Evolutionary conservation across 2,113 vertebrate genomes (phyloP), one percentile per base, ranked within the genome.

Genomic region (Dromaius novaehollandiae): DNA sequence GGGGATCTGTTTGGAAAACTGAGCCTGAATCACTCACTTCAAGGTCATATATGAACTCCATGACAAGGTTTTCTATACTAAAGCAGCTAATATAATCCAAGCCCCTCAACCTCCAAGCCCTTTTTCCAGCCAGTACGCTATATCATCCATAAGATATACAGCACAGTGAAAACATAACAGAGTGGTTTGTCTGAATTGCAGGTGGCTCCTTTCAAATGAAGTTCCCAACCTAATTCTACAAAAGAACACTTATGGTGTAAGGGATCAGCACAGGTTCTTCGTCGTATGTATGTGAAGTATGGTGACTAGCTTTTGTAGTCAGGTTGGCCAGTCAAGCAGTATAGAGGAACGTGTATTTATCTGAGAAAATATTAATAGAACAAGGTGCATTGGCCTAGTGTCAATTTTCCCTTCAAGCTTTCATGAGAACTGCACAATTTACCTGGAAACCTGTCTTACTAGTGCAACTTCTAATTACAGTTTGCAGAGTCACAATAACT

Each of bases 1-100:
- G 8, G 0, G 0, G 8, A 18, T 14, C 7, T 38, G 73, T 92
- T 73, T 40, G 2, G 26, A 55, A 77, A 91, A 17, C 11, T 77
- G 76, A 65, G 2, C 11, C 30, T 44, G 26, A 91, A 71, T 60
- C 15, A 65, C 69, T 70, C 18, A 40, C 7, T 70, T 66, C 22
- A 40, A 86, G 26, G 11, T 82, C n/a, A 61, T 30, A 73, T 68
- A 80, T 15, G 60, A 76, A 82, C 78, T 21, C 4, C 19, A 14
- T 46, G 1, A 21, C 20, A 66, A 78, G 34, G 55, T 38, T 18
- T 80, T 89, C 60, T 14, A 26, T 55, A 30, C 38, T 19, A 56
- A 38, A 40, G 51, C 26, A 74, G 71, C 36, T 53, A 56, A 40
- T 40, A 38, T 40, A 40, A 74, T 32, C 38, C 51, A 74, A 25